phyloP scores from a whole-genome alignment of 1,140 invertebrate genomes.

The Brachionus manjavacas region DNA sequence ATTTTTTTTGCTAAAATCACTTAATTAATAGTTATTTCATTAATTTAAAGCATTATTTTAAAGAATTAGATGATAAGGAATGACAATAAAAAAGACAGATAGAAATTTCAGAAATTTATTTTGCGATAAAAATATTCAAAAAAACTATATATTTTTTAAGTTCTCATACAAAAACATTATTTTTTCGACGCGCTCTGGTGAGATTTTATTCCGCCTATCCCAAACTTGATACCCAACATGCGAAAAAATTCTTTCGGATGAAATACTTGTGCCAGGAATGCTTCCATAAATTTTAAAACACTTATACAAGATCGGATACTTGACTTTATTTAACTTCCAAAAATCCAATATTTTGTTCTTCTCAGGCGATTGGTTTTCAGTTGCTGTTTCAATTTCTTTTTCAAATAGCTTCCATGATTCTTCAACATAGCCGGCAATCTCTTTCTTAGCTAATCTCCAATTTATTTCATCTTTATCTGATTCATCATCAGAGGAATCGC shows the following conservation, averaged over 20 bases:
- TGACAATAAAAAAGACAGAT: no score
- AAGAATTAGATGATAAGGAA: no score
- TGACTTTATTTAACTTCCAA: background rate
- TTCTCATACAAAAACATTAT: background rate
- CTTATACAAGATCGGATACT: background rate
- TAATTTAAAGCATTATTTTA: no score
- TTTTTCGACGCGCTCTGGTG: background rate
- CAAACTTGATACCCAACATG: background rate
- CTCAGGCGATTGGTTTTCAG: background rate
- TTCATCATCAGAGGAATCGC: no score
- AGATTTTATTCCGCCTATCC: background rate
- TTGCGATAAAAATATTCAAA: no score
- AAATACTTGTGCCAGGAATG: background rate
- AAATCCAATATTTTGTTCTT: background rate
- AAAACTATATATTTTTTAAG: no score
- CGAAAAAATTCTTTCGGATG: background rate
- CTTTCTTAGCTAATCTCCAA: no score
- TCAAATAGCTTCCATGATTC: background rate
- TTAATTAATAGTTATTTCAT: background rate
- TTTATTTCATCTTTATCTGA: no score
- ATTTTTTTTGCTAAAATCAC: background rate
- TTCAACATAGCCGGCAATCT: background rate
- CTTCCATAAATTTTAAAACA: background rate
- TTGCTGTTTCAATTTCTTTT: background rate
- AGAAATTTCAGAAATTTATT: no score